phyloP scores from a whole-genome alignment of 1,140 invertebrate genomes.

The Samia ricini region DNA sequence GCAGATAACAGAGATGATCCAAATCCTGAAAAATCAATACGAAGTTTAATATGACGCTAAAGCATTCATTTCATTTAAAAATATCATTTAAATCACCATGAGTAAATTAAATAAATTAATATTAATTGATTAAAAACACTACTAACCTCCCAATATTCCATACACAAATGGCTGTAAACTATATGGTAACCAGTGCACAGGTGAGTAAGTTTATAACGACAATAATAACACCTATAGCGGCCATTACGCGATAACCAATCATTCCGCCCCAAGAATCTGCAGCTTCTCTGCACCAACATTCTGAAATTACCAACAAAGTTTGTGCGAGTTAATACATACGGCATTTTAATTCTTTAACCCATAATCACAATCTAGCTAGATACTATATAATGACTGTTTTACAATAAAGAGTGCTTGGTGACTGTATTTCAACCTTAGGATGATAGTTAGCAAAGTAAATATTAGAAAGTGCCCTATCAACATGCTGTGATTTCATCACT shows the following conservation, averaged over 20 bases:
- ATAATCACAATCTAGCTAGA: too few species aligned
- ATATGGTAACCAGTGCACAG: constrained; percentile 47
- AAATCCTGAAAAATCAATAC: constrained; percentile 47
- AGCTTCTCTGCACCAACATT: constrained; percentile 72
- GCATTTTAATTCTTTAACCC: too few species aligned
- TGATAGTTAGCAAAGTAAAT: too few species aligned
- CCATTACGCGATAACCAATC: constrained; percentile 57
- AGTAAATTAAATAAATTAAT: constrained; percentile 25
- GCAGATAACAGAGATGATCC: constrained; percentile 68
- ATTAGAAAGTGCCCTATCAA: too few species aligned
- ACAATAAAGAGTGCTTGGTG: too few species aligned
- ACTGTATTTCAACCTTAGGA: too few species aligned
- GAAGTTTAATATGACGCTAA: background rate
- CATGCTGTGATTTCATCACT: too few species aligned
- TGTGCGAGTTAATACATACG: too few species aligned
- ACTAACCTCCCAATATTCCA: constrained; percentile 57
- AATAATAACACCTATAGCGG: constrained; percentile 47
- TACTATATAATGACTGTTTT: too few species aligned
- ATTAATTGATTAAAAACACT: background rate
- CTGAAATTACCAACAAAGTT: constrained; percentile 38
- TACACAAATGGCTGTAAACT: constrained; percentile 51
- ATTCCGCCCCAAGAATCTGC: constrained; percentile 69
- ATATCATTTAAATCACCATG: background rate
- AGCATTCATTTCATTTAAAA: background rate
- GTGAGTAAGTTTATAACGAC: constrained; percentile 44